These are phyloP conservation scores for Crocallis elinguaria DNA, from an alignment of 2,888 invertebrate species.

Conservation along the genomic window DNA sequence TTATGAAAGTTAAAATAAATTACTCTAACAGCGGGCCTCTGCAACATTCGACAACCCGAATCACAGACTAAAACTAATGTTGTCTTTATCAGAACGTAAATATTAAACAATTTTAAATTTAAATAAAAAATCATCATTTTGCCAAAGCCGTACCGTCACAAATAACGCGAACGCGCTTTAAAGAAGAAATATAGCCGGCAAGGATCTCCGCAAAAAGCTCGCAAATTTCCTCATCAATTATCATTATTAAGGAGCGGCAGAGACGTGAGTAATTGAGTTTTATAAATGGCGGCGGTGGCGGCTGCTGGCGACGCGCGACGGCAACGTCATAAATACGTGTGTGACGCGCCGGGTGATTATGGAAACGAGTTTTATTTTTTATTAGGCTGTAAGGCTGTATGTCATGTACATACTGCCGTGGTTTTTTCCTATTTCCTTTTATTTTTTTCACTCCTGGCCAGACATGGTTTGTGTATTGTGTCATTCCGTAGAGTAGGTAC, in stretches of 20 bases:
- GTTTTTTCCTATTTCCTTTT: too few relatives aligned
- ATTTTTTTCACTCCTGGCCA: too few relatives aligned
- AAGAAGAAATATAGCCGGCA: conserved; percentile 76
- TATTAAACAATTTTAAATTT: not conserved
- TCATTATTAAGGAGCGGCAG: conserved; percentile 78
- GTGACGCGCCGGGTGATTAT: conserved; percentile 35
- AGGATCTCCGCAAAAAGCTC: conserved; percentile 83
- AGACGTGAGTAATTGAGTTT: conserved; percentile 81
- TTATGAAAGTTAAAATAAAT: too few relatives aligned
- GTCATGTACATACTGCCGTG: too few relatives aligned
- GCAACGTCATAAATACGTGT: conserved; percentile 62
- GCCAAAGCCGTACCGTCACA: conserved; percentile 27
- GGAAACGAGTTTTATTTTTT: conserved; percentile 24
- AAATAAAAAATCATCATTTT: not conserved
- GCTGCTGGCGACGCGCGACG: conserved; percentile 58
- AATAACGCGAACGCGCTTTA: conserved; percentile 53
- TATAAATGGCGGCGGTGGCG: conserved; percentile 74
- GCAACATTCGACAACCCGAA: too few relatives aligned
- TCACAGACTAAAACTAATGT: too few relatives aligned
- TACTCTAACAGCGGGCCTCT: too few relatives aligned
- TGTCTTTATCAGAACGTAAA: not conserved
- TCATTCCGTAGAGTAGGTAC: too few relatives aligned
- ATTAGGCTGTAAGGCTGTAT: not conserved
- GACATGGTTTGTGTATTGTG: too few relatives aligned
- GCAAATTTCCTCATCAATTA: conserved; percentile 84